Base-by-base conservation (phyloP, 2,113 vertebrate genomes). In the Oophaga pumilio region DNA sequence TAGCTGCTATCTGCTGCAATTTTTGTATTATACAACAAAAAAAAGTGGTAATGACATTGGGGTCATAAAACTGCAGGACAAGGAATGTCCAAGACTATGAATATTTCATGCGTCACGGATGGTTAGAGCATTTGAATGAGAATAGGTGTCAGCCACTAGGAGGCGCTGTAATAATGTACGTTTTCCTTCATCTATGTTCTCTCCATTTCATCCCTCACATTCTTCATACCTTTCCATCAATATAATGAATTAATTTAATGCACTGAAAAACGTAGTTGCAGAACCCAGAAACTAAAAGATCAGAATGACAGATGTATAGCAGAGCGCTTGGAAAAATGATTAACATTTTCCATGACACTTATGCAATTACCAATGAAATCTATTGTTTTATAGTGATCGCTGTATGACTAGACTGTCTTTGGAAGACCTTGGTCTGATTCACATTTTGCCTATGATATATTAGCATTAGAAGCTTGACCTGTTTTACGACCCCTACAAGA, bases 381-480 rank as follows among this genome's bases (percentile, higher is more conserved):
- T 69, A 24, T 33, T 33, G 69, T 73, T 26, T 28, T 71, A 71
- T 33, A 28, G 1, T 71, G 17, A 33, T 33, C 12, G 6, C 6
- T 28, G 17, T 33, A 17, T 53, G 22, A 13, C 22, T 13, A 52
- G 26, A 60, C 18, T 81, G 59, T 62, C 10, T 64, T 59, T 50
- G 11, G 59, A 14, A 73, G 57, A 15, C 59, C n/a, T 76, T 76
- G n/a, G 26, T 80, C 50, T 82, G n/a, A 52, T 76, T 82, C n/a
- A 62, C 52, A 50, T 76, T 43, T 76, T 60, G 50, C 77, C 43
- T 74, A 52, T 68, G 76, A 43, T 53, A 76, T 83, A 83, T 83
- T 64, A 83, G 57, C 57, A 83, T 43, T 76, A 50, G 33, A 83
- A 76, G 24, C 80, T 83, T 88, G 80, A 83, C 86, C 86, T 76